phyloP scores from a whole-genome alignment of 1,140 invertebrate species.

The Telenomus remus region DNA sequence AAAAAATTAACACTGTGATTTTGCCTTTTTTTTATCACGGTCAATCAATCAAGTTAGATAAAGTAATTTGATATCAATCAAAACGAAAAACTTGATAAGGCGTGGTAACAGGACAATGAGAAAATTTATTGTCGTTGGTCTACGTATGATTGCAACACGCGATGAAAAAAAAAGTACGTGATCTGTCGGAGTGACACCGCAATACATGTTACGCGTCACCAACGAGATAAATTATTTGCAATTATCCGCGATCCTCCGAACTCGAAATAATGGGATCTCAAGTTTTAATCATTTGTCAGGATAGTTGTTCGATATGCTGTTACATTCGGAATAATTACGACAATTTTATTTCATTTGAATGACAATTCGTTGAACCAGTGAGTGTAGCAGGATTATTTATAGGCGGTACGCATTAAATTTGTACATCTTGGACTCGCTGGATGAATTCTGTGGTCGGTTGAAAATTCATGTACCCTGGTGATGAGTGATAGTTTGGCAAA shows the following conservation, averaged over 20 bases:
- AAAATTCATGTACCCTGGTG: background rate
- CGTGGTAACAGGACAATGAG: slow-evolving; percentile 62
- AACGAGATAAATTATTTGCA: slow-evolving; percentile 33
- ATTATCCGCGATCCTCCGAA: slow-evolving; percentile 35
- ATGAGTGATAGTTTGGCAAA: slow-evolving; percentile 62
- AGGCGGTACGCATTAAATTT: background rate
- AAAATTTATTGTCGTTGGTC: slow-evolving; percentile 61
- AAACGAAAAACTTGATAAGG: slow-evolving; percentile 36
- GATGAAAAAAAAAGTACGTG: slow-evolving; percentile 34
- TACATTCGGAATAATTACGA: slow-evolving; percentile 3
- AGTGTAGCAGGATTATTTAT: slow-evolving; percentile 20
- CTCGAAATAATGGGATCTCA: slow-evolving; percentile 24
- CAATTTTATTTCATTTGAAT: slow-evolving; percentile 19
- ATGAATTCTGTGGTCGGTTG: no score
- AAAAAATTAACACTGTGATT: no score
- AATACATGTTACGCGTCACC: slow-evolving; percentile 32
- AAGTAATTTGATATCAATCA: no score
- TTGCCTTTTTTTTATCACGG: no score
- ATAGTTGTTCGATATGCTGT: slow-evolving; percentile 23
- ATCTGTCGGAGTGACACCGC: slow-evolving; percentile 49
- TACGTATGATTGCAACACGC: slow-evolving; percentile 45
- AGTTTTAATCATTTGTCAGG: slow-evolving; percentile 27
- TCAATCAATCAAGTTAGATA: no score
- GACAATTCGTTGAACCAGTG: slow-evolving; percentile 11
- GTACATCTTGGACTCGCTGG: no score